A percentile compares a stretch with the other conserved stretches of the same genome.
phyloP scores from a whole-genome alignment of 1,140 invertebrate species.

The Chelonus insularis region DNA sequence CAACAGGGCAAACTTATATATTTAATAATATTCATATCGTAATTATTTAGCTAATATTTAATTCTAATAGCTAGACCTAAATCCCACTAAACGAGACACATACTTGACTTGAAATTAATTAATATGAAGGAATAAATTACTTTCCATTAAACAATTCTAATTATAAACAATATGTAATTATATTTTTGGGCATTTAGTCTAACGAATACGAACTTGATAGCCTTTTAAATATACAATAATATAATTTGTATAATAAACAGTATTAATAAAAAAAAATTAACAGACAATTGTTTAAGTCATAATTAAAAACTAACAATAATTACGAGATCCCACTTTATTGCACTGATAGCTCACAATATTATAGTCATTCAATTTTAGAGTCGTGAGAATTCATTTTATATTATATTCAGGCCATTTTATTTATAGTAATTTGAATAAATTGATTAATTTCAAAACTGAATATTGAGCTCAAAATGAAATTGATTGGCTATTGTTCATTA shows the following conservation, averaged over 20 bases:
- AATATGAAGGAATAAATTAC: too few relatives aligned
- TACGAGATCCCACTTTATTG: conserved; percentile 8
- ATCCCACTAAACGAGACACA: conserved; percentile 42
- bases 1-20: conserved; percentile 30
- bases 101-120: conserved; percentile 10
- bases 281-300: background rate
- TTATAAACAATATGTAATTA: too few relatives aligned
- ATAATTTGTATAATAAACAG: too few relatives aligned
- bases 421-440: background rate
- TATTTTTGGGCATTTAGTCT: background rate
- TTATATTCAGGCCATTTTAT: conserved; percentile 2
- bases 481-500: background rate
- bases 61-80: conserved; percentile 35
- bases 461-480: background rate
- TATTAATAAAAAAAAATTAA: too few relatives aligned
- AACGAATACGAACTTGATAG: background rate
- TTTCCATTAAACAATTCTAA: conserved; percentile 3
- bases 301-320: too few relatives aligned
- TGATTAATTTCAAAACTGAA: background rate
- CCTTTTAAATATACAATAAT: background rate
- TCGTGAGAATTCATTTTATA: background rate
- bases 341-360: conserved; percentile 12
- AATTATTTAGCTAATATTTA: conserved; percentile 40
- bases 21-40: conserved; percentile 39
- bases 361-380: background rate